A percentile compares a stretch with the other conserved stretches of the same genome.
These are phyloP conservation scores for Propithecus deckenii DNA, from an alignment of 2,797 vertebrate genomes.

Conservation along the genomic window DNA sequence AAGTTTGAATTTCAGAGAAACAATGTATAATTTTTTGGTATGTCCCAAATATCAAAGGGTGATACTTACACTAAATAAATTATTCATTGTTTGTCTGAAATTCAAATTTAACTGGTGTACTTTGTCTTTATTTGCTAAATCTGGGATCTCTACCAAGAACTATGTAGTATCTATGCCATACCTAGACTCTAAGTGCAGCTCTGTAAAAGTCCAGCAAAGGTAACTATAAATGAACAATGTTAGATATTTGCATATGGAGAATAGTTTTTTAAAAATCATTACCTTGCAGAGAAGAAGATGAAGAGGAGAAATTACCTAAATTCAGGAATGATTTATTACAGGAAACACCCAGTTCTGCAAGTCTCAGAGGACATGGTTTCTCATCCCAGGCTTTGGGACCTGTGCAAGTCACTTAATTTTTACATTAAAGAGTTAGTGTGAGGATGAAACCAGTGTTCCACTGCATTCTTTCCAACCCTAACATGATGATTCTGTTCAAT, in stretches of 20 bases:
- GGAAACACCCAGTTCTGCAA: background rate
- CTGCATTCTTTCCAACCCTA: background rate
- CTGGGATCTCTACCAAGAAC: background rate
- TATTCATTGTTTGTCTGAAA: background rate
- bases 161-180: background rate
- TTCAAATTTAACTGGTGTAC: background rate
- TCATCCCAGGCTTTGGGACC: background rate
- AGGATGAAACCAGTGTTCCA: background rate
- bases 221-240: background rate
- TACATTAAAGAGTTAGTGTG: background rate
- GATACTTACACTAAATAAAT: background rate
- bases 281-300: slow-evolving; percentile 31
- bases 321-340: background rate
- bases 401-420: background rate
- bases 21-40: background rate
- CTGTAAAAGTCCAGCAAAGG: background rate
- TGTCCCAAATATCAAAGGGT: background rate
- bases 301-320: background rate
- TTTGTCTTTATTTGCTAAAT: background rate
- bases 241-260: background rate
- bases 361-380: background rate
- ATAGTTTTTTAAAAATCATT: background rate
- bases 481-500: background rate
- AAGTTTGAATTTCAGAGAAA: background rate
- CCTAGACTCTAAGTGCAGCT: background rate